These are phyloP conservation scores for Criorhina ranunculi DNA, from an alignment of 2,888 invertebrate species.

Conservation along the genomic window DNA sequence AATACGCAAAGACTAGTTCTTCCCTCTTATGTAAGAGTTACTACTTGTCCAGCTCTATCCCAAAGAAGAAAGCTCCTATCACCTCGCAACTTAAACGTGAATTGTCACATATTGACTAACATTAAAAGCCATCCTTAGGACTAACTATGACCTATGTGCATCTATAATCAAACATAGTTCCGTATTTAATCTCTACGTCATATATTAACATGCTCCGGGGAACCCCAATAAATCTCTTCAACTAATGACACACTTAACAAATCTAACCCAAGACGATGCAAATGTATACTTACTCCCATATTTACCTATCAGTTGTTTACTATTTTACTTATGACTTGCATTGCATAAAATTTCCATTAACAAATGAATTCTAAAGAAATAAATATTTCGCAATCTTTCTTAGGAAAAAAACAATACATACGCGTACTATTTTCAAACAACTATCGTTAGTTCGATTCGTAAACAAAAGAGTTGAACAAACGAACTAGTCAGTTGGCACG, in stretches of 20 bases:
- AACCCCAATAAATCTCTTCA: slow-evolving; percentile 12
- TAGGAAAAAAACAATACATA: slow-evolving; percentile 1
- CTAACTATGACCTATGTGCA: too few relatives aligned
- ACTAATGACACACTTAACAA: not conserved
- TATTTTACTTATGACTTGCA: slow-evolving; percentile 19
- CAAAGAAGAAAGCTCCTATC: too few relatives aligned
- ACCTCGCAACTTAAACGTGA: too few relatives aligned
- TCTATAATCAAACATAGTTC: too few relatives aligned
- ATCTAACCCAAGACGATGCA: not conserved
- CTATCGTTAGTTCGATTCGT: not conserved
- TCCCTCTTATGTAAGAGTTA: too few relatives aligned
- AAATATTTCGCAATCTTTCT: slow-evolving; percentile 43
- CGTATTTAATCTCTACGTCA: not conserved
- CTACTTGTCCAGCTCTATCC: too few relatives aligned
- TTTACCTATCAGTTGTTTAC: slow-evolving; percentile 6
- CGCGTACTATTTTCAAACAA: not conserved
- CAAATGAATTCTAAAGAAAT: slow-evolving; percentile 42
- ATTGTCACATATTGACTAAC: too few relatives aligned
- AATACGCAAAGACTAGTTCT: too few relatives aligned
- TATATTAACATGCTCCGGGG: not conserved
- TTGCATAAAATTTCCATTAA: slow-evolving; percentile 56
- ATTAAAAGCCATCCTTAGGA: too few relatives aligned
- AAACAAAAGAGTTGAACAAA: slow-evolving; percentile 50
- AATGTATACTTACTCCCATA: not conserved
- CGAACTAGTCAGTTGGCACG: slow-evolving; percentile 34